These are phyloP conservation scores for Porites divaricata DNA, from an alignment of 92 coral and sea anemone species.

Conservation along the genomic window DNA sequence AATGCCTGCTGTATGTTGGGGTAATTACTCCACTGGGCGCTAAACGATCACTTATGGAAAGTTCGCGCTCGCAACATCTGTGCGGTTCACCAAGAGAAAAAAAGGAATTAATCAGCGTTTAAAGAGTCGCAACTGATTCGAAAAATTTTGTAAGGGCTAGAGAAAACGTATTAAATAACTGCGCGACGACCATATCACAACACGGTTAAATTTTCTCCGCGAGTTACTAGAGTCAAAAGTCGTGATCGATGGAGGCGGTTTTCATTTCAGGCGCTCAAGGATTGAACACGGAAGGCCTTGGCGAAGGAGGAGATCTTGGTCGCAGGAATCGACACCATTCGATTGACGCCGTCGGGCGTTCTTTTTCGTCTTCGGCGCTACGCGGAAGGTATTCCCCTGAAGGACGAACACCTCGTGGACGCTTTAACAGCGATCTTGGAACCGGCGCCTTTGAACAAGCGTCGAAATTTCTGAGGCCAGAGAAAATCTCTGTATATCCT, in stretches of 20 bases:
- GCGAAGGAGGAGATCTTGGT: constrained; percentile 64
- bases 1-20: constrained; percentile 4
- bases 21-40: constrained; percentile 39
- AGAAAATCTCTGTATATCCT: constrained; percentile 51
- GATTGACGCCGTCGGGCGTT: constrained; percentile 63
- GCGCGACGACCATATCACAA: too few relatives aligned
- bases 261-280: constrained; percentile 90
- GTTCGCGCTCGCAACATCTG: constrained; percentile 8
- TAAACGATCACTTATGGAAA: constrained; percentile 33
- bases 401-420: constrained; percentile 56
- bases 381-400: constrained; percentile 50
- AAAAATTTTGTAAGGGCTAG: background rate
- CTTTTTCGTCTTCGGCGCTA: constrained; percentile 52
- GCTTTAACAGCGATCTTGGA: constrained; percentile 62
- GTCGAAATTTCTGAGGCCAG: constrained; percentile 57
- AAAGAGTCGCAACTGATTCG: constrained; percentile 7
- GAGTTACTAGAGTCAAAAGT: background rate
- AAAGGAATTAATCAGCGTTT: constrained; percentile 3
- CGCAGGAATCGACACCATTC: constrained; percentile 69
- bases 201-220: too few relatives aligned
- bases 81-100: constrained; percentile 1
- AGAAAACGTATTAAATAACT: background rate
- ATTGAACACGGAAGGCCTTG: constrained; percentile 62
- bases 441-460: constrained; percentile 71
- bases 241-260: constrained; percentile 75